phyloP scores from a whole-genome alignment of 2,888 invertebrate species.

The Diarsia mendica region DNA sequence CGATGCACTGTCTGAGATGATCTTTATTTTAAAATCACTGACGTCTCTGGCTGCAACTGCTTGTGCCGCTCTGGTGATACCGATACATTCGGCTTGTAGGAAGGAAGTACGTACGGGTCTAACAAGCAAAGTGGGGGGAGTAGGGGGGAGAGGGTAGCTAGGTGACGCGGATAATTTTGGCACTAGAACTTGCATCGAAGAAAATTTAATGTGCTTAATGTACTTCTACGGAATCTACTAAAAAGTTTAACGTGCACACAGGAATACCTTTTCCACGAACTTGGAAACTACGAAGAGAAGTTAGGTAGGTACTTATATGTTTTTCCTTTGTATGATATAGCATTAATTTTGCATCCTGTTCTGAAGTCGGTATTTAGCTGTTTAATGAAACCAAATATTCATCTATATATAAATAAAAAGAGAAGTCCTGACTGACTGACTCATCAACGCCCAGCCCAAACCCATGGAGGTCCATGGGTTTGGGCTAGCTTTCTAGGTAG shows the following conservation, averaged over 20 bases:
- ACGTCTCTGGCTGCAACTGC: no score
- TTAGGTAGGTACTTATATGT: neutral
- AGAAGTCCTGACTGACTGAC: no score
- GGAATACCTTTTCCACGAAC: neutral
- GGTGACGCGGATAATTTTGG: neutral
- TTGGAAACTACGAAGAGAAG: neutral
- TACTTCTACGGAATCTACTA: neutral
- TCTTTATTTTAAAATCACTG: no score
- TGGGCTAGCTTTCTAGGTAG: no score
- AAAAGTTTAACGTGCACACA: neutral
- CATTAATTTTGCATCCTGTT: neutral
- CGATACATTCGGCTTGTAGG: no score
- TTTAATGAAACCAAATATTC: neutral
- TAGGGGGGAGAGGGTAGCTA: no score
- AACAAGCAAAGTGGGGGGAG: neutral
- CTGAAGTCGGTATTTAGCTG: neutral
- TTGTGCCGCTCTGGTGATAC: no score
- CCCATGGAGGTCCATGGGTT: no score
- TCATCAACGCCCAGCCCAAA: no score
- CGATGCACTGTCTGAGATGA: no score
- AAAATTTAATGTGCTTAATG: neutral
- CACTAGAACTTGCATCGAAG: neutral
- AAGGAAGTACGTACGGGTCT: neutral
- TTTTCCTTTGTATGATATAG: neutral
- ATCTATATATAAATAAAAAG: no score